phyloP scores from a whole-genome alignment of 2,888 invertebrate species.

The Drosophila neutralis region DNA sequence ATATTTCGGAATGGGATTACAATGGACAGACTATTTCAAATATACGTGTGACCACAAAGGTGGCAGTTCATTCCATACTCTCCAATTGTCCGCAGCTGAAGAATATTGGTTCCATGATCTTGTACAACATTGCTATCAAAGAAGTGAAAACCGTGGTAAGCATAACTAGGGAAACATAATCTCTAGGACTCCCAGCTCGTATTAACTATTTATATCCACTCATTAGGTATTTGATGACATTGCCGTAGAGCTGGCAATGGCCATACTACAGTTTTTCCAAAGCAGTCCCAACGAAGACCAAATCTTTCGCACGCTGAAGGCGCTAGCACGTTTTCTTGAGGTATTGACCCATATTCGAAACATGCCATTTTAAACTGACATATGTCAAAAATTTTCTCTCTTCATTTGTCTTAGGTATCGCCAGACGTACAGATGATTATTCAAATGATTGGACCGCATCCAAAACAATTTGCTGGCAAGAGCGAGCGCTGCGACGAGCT shows the following conservation, averaged over 20 bases:
- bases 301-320: conserved; percentile 91
- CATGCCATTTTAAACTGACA: conserved; percentile 45
- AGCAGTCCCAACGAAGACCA: conserved; percentile 92
- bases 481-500: conserved; percentile 93
- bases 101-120: conserved; percentile 93
- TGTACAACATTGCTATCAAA: conserved; percentile 96
- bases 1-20: conserved; percentile 96
- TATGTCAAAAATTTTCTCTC: conserved; percentile 57
- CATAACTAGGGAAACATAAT: not conserved
- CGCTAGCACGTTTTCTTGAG: conserved; percentile 87
- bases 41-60: conserved; percentile 95
- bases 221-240: conserved; percentile 96
- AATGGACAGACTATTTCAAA: conserved; percentile 92
- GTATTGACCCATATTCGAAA: conserved; percentile 73
- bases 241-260: conserved; percentile 96
- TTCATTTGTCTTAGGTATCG: conserved; percentile 88
- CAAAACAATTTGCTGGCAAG: conserved; percentile 91
- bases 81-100: conserved; percentile 90
- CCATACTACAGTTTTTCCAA: conserved; percentile 94
- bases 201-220: conserved; percentile 17
- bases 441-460: conserved; percentile 95
- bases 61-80: conserved; percentile 93
- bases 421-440: conserved; percentile 95
- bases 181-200: not conserved
- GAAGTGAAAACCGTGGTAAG: conserved; percentile 99